Evolutionary conservation across 2,113 vertebrate species (phyloP), one percentile per base, ranked within the genome.

Genomic region (Butastur rufipennis): DNA sequence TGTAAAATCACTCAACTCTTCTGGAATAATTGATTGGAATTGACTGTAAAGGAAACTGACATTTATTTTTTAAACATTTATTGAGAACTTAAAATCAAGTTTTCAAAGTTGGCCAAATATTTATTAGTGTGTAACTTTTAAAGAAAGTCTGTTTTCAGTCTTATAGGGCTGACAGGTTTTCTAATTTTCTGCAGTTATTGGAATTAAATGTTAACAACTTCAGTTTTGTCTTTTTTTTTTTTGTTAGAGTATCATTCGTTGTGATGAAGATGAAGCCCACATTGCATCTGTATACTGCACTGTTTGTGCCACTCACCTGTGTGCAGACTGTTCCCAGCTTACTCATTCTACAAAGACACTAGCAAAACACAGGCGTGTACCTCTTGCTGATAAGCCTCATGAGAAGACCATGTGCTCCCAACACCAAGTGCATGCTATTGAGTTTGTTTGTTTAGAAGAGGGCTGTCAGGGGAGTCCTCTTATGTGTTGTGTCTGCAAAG

Each of bases 401-500:
- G 99, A 99, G 98, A 99, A 99, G 98, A 99, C 99, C 18, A 98
- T 99, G 94, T 99, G 99, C 93, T 98, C 97, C 25, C 99, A 99
- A 97, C 99, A 99, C 94, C 99, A 99, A 97, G 99, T 99, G 85
- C 99, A 99, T 87, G 99, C 99, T 94, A 99, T 99, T 80, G 99
- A 99, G 97, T 99, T 99, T 87, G 99, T 99, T 86, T 99, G 99
- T 77, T 98, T 99, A 97, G 99, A 99, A 98, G 99, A 99, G 78
- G 98, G 97, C 82, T 99, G 99, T 97, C 99, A 99, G 96, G 96
- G 98, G 0, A 99, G 99, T 71, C 99, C 99, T 7, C 99, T 99
- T 79, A 99, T 99, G 99, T 99, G 99, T 97, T 99, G 99, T 86
- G 99, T 99, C 95, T 99, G 99, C 97, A 99, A 99, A 97, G 99